A percentile compares a stretch with the other conserved stretches of the same genome.
Evolutionary conservation across 2,888 invertebrate genomes (phyloP).

Genomic region (Tortrix viridana): DNA sequence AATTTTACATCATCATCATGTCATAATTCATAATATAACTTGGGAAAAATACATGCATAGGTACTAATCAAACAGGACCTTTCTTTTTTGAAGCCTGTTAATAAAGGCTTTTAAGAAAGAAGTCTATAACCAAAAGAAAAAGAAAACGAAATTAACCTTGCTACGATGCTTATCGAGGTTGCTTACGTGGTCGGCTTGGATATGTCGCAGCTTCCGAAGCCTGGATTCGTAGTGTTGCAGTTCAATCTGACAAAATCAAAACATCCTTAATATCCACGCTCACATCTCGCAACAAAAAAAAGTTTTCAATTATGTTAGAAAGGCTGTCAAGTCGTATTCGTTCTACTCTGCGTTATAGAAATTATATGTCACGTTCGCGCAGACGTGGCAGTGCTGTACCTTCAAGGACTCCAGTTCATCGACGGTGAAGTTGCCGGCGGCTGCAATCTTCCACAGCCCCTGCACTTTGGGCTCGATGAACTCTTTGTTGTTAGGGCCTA

Average conservation of each 20-base stretch:
- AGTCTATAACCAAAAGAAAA: slow-evolving; percentile 16
- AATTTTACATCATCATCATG: too few species aligned
- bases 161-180: slow-evolving; percentile 86
- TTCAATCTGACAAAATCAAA: slow-evolving; percentile 85
- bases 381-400: slow-evolving; percentile 78
- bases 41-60: too few species aligned
- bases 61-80: too few species aligned
- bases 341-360: too few species aligned
- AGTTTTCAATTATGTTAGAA: too few species aligned
- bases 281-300: too few species aligned
- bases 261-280: not conserved
- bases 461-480: slow-evolving; percentile 96
- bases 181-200: slow-evolving; percentile 92
- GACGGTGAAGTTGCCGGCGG: slow-evolving; percentile 90
- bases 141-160: slow-evolving; percentile 71
- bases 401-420: slow-evolving; percentile 93
- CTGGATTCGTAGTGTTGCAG: slow-evolving; percentile 94
- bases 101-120: too few species aligned
- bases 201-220: slow-evolving; percentile 90
- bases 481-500: slow-evolving; percentile 90
- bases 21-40: too few species aligned
- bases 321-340: too few species aligned
- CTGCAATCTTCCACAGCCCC: slow-evolving; percentile 93
- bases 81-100: too few species aligned
- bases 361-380: too few species aligned